Conservation (phyloP, 2,113 vertebrate species). For the Pristiophorus japonicus region DNA sequence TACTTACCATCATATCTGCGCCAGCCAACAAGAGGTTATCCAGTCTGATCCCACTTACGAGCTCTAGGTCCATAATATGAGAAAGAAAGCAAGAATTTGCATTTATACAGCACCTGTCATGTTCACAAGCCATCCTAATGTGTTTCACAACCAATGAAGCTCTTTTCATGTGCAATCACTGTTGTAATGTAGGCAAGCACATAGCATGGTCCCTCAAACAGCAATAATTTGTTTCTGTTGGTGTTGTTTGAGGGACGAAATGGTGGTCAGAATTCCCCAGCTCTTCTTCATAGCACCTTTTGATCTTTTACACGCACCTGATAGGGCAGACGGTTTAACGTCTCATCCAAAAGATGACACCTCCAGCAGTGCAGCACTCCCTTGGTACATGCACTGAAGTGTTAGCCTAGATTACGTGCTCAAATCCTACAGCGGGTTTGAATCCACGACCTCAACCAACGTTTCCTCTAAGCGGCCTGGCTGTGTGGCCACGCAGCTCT, state of each 20-base stretch:
- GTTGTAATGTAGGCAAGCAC: background rate
- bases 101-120: background rate
- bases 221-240: background rate
- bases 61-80: no score
- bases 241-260: background rate
- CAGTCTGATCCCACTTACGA: no score
- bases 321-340: background rate
- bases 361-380: background rate
- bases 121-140: background rate
- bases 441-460: background rate
- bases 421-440: background rate
- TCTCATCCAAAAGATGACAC: background rate
- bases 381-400: background rate
- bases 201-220: background rate
- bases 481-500: no score
- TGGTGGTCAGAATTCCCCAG: background rate
- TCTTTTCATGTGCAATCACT: background rate
- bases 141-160: background rate
- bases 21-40: no score
- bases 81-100: background rate
- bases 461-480: no score
- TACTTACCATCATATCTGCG: no score
- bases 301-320: background rate
- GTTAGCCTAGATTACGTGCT: background rate
- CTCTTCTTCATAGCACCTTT: background rate